phyloP scores from a whole-genome alignment of 2,797 vertebrate genomes.

The Poecile montanus region DNA sequence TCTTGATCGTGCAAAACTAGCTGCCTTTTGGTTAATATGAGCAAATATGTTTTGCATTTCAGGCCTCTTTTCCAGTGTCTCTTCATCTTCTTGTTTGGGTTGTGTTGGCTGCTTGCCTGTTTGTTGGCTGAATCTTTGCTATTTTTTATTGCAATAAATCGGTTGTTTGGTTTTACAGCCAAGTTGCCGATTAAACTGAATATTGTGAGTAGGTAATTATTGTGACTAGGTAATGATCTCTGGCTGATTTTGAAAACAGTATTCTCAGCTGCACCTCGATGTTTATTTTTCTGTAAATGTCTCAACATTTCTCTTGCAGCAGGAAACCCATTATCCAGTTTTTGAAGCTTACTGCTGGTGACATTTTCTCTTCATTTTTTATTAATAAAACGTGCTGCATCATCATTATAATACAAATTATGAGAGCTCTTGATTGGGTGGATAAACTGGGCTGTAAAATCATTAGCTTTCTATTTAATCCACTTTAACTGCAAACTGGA shows the following conservation, averaged over 20 bases:
- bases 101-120: neutral
- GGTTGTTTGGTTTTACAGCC: neutral
- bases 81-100: neutral
- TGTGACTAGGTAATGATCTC: conserved; percentile 6
- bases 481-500: neutral
- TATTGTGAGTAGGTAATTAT: neutral
- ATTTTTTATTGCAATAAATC: neutral
- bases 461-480: neutral
- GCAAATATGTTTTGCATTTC: neutral
- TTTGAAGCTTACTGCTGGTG: neutral
- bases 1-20: accelerated
- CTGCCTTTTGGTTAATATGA: neutral
- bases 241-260: conserved; percentile 6
- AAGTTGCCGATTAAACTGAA: neutral
- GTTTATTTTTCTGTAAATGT: conserved; percentile 21
- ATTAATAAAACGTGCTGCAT: neutral
- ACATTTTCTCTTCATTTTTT: conserved; percentile 20
- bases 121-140: neutral
- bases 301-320: neutral
- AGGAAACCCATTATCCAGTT: neutral
- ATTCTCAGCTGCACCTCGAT: neutral
- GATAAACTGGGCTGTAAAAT: neutral
- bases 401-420: neutral
- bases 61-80: neutral
- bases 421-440: neutral